phyloP scores from a whole-genome alignment of 2,888 invertebrate genomes.

The Tipula unca region DNA sequence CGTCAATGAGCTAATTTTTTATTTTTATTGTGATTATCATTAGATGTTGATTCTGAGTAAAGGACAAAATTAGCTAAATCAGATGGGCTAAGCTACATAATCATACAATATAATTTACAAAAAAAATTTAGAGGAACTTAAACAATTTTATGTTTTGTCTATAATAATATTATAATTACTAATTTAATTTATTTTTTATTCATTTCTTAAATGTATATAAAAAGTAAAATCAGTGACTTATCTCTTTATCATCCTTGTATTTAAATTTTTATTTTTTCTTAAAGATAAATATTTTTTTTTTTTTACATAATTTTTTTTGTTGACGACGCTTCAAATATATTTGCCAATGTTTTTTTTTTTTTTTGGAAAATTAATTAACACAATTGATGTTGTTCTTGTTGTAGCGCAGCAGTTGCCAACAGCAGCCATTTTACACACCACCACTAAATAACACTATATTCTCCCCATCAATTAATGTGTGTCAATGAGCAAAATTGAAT shows the following conservation, averaged over 20 bases:
- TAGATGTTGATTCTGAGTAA: neutral
- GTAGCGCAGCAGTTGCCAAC: neutral
- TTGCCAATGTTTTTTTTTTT: neutral
- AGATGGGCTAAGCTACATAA: neutral
- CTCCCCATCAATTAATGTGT: no score
- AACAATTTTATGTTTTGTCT: neutral
- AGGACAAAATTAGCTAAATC: neutral
- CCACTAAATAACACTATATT: neutral
- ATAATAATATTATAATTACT: neutral
- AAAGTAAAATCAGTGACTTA: conserved; percentile 4
- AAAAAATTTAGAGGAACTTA: neutral
- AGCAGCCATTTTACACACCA: neutral
- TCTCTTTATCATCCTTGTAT: conserved; percentile 14
- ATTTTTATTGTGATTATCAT: neutral
- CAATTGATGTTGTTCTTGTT: neutral
- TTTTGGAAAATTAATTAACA: neutral
- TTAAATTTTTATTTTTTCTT: neutral
- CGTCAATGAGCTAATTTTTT: neutral
- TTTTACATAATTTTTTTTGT: neutral
- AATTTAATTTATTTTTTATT: neutral
- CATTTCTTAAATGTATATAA: neutral
- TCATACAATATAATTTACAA: neutral
- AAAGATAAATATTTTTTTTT: neutral
- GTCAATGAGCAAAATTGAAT: conserved; percentile 26
- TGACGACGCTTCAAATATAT: neutral